Conservation (phyloP, 2,797 vertebrate species). For the Phalanger gymnotis region DNA sequence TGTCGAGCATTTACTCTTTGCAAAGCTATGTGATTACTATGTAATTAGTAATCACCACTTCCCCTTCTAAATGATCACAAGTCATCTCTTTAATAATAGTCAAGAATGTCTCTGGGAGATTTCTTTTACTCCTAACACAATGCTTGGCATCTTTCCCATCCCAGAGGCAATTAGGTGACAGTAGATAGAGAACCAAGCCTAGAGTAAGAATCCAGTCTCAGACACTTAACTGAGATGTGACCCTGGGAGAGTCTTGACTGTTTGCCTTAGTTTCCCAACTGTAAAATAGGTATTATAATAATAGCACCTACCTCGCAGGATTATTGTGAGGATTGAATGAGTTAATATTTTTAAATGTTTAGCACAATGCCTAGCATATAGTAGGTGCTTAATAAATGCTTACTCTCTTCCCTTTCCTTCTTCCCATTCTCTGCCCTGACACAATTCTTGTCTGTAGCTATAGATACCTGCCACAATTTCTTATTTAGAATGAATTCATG, state of each 20-base stretch:
- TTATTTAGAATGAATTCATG: background rate
- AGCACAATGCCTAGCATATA: background rate
- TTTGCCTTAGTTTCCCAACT: background rate
- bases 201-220: too few species aligned
- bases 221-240: too few species aligned
- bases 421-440: background rate
- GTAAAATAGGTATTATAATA: background rate
- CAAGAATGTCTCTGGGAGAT: background rate
- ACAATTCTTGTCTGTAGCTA: background rate
- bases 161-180: background rate
- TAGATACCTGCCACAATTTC: background rate
- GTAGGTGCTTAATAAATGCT: background rate
- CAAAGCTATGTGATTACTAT: too few species aligned
- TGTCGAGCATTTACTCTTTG: background rate
- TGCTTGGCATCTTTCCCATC: background rate
- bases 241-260: background rate
- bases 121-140: background rate
- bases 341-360: background rate
- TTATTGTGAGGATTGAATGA: background rate
- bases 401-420: background rate
- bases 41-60: background rate
- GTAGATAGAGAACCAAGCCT: background rate
- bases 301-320: background rate
- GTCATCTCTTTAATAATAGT: background rate
- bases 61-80: background rate